These are phyloP conservation scores for Ormyrus labotus DNA, from an alignment of 2,888 invertebrate genomes.

Conservation along the genomic window DNA sequence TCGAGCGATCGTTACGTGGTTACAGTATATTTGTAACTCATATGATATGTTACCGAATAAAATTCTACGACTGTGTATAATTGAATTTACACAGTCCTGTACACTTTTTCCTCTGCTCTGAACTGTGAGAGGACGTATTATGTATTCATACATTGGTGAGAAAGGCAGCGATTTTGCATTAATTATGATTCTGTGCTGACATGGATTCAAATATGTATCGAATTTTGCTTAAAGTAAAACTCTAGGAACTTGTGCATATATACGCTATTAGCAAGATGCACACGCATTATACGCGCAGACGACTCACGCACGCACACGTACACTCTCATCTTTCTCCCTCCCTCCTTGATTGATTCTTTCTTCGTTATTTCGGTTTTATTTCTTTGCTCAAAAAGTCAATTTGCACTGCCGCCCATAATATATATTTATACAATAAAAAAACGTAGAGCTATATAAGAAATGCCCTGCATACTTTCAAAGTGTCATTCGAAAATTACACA, in stretches of 20 bases:
- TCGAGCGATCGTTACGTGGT: not conserved
- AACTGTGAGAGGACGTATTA: not conserved
- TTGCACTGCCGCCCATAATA: constrained; percentile 18
- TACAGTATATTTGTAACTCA: constrained; percentile 10
- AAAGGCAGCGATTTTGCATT: constrained; percentile 19
- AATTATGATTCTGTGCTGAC: constrained; percentile 15
- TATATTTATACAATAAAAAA: constrained; percentile 14
- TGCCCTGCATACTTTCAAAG: constrained; percentile 14
- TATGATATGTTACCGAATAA: not conserved
- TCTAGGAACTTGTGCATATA: constrained; percentile 43
- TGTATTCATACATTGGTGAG: not conserved
- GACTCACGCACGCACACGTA: constrained; percentile 44
- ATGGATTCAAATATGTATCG: constrained; percentile 7
- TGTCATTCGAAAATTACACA: constrained; percentile 30
- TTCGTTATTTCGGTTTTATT: not conserved
- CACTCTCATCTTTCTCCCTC: constrained; percentile 13
- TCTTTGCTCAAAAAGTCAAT: constrained; percentile 10
- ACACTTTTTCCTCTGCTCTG: constrained; percentile 8
- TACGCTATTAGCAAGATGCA: constrained; percentile 38
- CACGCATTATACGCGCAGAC: constrained; percentile 26
- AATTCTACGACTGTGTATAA: not conserved
- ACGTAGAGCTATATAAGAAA: not conserved
- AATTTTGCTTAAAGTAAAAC: constrained; percentile 29
- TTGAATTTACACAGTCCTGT: constrained; percentile 1
- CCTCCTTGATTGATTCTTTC: not conserved